Conservation (phyloP, 2,797 vertebrate species). For the Erithacus rubecula region DNA sequence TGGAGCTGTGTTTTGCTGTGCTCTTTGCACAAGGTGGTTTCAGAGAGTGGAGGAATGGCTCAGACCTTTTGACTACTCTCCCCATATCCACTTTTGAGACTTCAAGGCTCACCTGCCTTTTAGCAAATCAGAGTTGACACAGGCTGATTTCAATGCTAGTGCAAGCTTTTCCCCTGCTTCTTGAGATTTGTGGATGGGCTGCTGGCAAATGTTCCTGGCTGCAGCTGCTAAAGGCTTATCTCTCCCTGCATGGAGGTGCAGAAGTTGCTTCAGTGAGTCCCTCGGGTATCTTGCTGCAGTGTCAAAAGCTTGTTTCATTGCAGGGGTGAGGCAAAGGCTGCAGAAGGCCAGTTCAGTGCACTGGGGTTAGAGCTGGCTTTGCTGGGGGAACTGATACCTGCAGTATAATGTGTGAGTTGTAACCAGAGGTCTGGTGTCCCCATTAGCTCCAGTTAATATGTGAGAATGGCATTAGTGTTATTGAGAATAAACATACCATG, state of each 20-base stretch:
- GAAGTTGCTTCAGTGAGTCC: neutral
- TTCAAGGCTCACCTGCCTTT: slow-evolving; percentile 42
- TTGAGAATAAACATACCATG: neutral
- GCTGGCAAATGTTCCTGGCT: neutral
- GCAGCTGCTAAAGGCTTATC: neutral
- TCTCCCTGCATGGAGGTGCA: neutral
- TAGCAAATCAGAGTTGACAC: slow-evolving; percentile 27
- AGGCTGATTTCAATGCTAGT: neutral
- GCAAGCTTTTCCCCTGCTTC: neutral
- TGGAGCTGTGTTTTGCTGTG: neutral
- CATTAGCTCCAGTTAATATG: neutral
- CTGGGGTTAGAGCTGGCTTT: neutral
- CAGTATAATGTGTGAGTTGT: fast-evolving
- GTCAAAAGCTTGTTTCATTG: neutral
- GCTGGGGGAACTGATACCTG: neutral
- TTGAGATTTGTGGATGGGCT: neutral
- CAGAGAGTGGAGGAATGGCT: neutral
- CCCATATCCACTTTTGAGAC: slow-evolving; percentile 1
- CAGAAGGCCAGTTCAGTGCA: neutral
- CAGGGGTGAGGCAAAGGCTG: neutral
- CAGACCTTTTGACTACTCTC: slow-evolving; percentile 16
- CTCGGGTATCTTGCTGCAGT: neutral
- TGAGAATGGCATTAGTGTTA: fast-evolving
- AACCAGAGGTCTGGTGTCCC: neutral
- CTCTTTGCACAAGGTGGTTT: neutral